Base-by-base conservation (phyloP, 2,888 invertebrate genomes). In the Busseola fusca region DNA sequence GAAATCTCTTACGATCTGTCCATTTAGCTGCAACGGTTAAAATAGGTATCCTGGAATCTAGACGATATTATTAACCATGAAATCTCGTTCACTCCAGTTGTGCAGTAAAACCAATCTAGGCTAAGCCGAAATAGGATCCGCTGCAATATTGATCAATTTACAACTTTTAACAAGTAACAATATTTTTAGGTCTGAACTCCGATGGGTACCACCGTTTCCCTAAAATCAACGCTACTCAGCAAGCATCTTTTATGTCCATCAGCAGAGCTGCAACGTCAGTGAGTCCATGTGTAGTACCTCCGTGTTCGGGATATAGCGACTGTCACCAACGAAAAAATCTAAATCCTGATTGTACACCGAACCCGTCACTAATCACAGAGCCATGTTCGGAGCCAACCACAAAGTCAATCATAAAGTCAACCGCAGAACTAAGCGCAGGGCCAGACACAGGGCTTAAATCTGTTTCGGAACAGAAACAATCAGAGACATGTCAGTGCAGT, bases 401-500 rank as follows among this genome's bases (percentile, higher is more conserved):
- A n/a, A 7, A 58, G 3, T 10, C 21, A 57, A 6, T 3, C 12
- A 3, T 21, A n/a, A 12, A 58, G 3, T 12, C 56, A 48, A 21
- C 6, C 48, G 1, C 7, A 18, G 42, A 4, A 16, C 16, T 18
- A 30, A 21, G 18, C 5, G 3, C 56, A 12, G 21, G 30, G 12
- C 21, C 27, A 37, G 18, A 14, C 37, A n/a, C 10, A 27, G 16
- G 10, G 21, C 52, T 59, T 16, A 21, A 40, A 56, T 27, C 34
- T n/a, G 18, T 3, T 21, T 10, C 34, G 34, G 21, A 2, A 50
- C 21, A 12, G 21, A 69, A 48, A 12, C n/a, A 59, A 12, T 69
- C 77, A 18, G 48, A 71, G 5, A 45, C n/a, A 54, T 69, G 69
- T 52, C 76, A 74, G 40, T 76, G 74, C 21, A 76, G 76, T 52